Conservation (phyloP, 2,113 vertebrate species). For the Phrynosoma blainvillii region DNA sequence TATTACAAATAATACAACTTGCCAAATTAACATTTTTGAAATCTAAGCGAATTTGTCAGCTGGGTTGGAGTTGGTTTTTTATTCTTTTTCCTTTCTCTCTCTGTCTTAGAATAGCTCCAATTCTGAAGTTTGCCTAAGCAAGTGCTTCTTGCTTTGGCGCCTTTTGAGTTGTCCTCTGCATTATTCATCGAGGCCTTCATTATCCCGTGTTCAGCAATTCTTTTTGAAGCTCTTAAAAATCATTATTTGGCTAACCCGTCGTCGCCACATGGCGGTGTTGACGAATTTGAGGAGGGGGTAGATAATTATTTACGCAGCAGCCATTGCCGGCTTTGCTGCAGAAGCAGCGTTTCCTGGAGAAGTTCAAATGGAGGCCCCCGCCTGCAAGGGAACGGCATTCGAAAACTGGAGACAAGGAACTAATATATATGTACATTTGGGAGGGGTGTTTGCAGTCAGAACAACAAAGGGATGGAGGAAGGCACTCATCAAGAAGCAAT, state of each 20-base stretch:
- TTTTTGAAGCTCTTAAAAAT: conserved; percentile 12
- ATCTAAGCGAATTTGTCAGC: conserved; percentile 16
- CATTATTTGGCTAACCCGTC: conserved; percentile 9
- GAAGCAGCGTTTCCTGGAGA: background rate
- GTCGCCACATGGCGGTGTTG: background rate
- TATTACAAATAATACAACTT: background rate
- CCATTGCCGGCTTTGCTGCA: background rate
- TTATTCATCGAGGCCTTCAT: conserved; percentile 16
- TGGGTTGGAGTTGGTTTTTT: background rate
- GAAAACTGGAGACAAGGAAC: background rate
- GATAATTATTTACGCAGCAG: background rate
- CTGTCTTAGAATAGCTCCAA: background rate
- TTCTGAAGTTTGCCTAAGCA: conserved; percentile 8
- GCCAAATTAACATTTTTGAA: background rate
- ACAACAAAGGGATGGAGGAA: background rate
- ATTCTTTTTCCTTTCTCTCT: no score
- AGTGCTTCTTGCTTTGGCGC: background rate
- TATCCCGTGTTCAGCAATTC: conserved; percentile 19
- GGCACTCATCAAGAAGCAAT: no score
- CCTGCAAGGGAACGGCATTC: background rate
- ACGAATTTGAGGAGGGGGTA: background rate
- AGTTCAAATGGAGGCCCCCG: background rate
- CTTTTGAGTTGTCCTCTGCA: background rate
- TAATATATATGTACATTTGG: no score
- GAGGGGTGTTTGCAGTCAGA: background rate